These are phyloP conservation scores for Aptenodytes patagonicus DNA, from an alignment of 2,113 vertebrate species.

Conservation along the genomic window DNA sequence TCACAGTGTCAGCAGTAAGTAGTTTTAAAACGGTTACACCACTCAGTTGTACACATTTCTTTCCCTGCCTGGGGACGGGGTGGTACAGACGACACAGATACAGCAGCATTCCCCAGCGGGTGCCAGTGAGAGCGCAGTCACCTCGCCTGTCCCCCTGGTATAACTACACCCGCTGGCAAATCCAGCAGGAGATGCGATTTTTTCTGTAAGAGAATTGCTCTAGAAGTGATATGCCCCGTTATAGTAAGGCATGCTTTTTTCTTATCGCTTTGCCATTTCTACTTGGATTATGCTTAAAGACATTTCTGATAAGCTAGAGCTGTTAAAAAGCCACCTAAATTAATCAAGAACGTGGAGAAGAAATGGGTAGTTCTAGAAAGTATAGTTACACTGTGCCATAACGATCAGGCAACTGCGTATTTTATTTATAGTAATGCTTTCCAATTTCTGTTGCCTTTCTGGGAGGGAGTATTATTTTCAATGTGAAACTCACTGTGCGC, in stretches of 20 bases:
- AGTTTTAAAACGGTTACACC: not conserved
- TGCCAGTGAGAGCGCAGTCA: fast-evolving
- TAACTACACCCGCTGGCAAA: not conserved
- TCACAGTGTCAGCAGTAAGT: not conserved
- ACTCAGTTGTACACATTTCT: not conserved
- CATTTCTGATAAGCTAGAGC: not conserved
- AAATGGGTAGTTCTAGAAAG: not conserved
- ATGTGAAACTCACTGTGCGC: not conserved
- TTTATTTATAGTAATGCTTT: not conserved
- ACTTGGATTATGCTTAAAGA: not conserved
- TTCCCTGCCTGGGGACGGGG: not conserved
- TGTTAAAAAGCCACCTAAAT: not conserved
- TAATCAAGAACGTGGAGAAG: not conserved
- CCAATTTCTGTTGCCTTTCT: not conserved
- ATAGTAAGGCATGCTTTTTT: not conserved
- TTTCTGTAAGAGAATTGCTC: not conserved
- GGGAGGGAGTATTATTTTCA: not conserved
- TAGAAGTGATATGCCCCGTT: not conserved
- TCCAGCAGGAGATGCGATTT: not conserved
- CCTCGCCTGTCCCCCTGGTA: too few relatives aligned
- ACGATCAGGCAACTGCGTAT: not conserved
- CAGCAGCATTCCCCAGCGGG: fast-evolving
- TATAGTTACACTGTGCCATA: not conserved
- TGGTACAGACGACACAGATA: too few relatives aligned
- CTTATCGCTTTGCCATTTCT: not conserved